Percentiles rank a stretch among this genome's conserved stretches.
Conservation (phyloP, 2,113 vertebrate genomes). For the Lagopus leucura region DNA sequence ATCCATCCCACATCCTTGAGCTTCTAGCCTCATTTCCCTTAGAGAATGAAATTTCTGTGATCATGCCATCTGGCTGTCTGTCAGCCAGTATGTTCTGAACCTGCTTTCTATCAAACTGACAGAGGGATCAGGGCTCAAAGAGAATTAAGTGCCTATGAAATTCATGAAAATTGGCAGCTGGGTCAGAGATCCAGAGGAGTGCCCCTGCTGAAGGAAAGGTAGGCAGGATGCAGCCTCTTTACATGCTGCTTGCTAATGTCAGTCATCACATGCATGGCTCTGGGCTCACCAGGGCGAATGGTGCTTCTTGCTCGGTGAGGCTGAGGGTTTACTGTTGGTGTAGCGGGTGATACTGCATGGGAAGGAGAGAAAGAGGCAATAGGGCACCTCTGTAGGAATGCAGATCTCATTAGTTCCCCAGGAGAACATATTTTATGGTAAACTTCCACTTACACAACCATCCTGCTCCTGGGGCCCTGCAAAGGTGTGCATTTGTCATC, state of each 20-base stretch:
- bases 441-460: neutral
- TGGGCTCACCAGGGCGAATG: slow-evolving; percentile 6
- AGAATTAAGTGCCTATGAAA: slow-evolving; percentile 38
- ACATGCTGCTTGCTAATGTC: slow-evolving; percentile 11
- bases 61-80: slow-evolving; percentile 56
- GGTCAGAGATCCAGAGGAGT: neutral
- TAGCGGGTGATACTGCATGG: accelerated
- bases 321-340: neutral
- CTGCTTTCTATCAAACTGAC: slow-evolving; percentile 62
- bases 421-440: accelerated
- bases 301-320: neutral
- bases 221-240: neutral
- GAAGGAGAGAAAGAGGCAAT: neutral
- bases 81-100: slow-evolving; percentile 45
- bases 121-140: neutral
- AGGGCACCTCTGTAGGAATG: neutral
- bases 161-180: slow-evolving; percentile 9
- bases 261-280: neutral
- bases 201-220: neutral
- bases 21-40: slow-evolving; percentile 45
- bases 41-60: slow-evolving; percentile 54
- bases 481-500: neutral
- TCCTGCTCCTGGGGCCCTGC: neutral
- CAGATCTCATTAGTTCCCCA: neutral
- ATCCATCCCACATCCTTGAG: slow-evolving; percentile 27